phyloP scores from a whole-genome alignment of 92 coral and sea anemone genomes.

The Porites rus region DNA sequence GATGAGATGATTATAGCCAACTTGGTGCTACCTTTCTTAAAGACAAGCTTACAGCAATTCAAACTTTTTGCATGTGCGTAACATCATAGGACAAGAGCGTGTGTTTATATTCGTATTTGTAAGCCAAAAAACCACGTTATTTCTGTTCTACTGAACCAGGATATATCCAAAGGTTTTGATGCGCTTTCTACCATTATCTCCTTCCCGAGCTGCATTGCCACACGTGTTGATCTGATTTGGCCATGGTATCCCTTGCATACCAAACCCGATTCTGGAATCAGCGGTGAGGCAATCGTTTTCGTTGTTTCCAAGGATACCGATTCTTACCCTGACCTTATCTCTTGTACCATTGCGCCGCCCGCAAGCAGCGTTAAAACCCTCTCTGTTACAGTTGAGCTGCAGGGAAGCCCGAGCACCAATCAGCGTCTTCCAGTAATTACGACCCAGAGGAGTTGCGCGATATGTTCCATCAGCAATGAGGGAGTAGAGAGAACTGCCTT shows the following conservation, averaged over 20 bases:
- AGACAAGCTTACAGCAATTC: too few relatives aligned
- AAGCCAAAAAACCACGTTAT: too few relatives aligned
- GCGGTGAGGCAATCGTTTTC: background rate
- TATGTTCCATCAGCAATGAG: conserved; percentile 14
- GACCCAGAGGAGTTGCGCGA: conserved; percentile 17
- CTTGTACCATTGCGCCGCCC: background rate
- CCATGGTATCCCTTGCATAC: background rate
- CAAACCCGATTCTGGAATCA: conserved; percentile 8
- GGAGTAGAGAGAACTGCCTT: conserved; percentile 35
- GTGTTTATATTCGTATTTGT: too few relatives aligned
- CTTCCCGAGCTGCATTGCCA: background rate
- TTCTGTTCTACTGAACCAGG: background rate
- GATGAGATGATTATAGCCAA: too few relatives aligned
- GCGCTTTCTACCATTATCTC: background rate
- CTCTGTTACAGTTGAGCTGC: background rate
- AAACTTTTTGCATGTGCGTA: too few relatives aligned
- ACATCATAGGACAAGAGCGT: too few relatives aligned
- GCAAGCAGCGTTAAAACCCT: background rate
- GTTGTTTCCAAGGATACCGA: background rate
- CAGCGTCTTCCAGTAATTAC: conserved; percentile 29
- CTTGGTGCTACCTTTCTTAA: too few relatives aligned
- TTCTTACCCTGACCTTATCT: background rate
- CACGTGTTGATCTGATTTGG: background rate
- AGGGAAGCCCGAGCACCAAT: conserved; percentile 22
- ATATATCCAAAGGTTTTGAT: background rate